Evolutionary conservation across 2,888 invertebrate genomes (phyloP), one percentile per base, ranked within the genome.

Genomic region (Tyria jacobaeae): DNA sequence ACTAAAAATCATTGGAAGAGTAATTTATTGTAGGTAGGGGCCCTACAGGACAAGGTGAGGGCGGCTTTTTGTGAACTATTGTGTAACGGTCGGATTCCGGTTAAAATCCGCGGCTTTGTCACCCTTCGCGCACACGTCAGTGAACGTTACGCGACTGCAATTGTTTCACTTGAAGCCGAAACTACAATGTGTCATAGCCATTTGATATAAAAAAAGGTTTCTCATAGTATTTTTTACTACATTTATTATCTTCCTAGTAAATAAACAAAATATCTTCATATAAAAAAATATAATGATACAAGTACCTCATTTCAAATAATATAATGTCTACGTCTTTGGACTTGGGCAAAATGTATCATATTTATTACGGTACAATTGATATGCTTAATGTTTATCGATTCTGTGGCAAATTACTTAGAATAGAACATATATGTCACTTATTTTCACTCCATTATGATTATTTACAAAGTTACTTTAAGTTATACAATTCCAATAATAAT

Each of bases 1-100:
- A 83, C 88, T 90, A 89, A 92, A 92, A 92, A 91, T 91, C 91
- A 90, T 88, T 83, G 80, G 71, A 76, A 82, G 79, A 84, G 80
- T 88, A 86, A 90, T 90, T 90, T 89, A 90, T 90, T 78, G 86
- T 84, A 82, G 85, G 83, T 83, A 66, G 66, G 82, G 74, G 68
- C 64, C 60, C 61, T 59, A 67, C 65, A 78, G 76, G 67, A 68
- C 70, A 82, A 89, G 89, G 89, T 88, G 85, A 85, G 87, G 87
- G 86, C 82, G 80, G 82, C 73, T 83, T 86, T 85, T 88, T 87
- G 82, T 82, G 75, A 76, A 84, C 81, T 84, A 84, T 84, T 86
- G 86, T 85, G 82, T 85, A 84, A 84, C 85, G 85, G 85, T 73
- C 76, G 81, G 63, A 69, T 66, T 59, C 70, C 71, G 73, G 73